Evolutionary conservation across 2,888 invertebrate genomes (phyloP), one percentile per base, ranked within the genome.

Genomic region (Teleiodes luculella): DNA sequence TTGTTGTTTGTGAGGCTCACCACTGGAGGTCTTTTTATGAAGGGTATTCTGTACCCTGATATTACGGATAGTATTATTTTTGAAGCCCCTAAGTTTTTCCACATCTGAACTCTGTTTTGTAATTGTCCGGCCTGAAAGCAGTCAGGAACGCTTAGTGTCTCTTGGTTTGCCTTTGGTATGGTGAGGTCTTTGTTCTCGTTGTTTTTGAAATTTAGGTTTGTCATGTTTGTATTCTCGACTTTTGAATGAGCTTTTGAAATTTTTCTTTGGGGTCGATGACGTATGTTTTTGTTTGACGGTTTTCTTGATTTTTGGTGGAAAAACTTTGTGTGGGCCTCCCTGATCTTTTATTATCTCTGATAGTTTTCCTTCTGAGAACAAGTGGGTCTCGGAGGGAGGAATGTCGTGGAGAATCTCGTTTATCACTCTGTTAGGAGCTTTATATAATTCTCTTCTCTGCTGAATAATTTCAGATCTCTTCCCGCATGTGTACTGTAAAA

Each of bases 401-500:
- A 54, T 39, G n/a, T 20, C 11, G 24, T 52, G 43, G 1, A 48
- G 13, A 1, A 36, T 20, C 14, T 39, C 39, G 10, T 50, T 36
- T 7, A 50, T 0, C 8, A 18, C 11, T 10, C 37, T 50, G 13
- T 36, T 37, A 10, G 37, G 50, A 0, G 50, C 31, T 5, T 28
- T 50, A 5, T 50, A 50, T 5, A 50, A 13, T 16, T 30, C 11
- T 28, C 50, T 24, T 14, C 50, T 37, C 13, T 50, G 39, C 13
- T 28, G n/a, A 3, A 50, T 47, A 5, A 47, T 11, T 31, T 43
- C 47, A 14, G 37, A 5, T 18, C 53, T 28, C 18, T 56, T 46
- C 0, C 59, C 61, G 24, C 53, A 56, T 0, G 55, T 54, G 49
- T 55, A 61, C 28, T 61, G 57, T 5, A 61, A 47, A n/a, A 59